Percentiles rank a stretch among this genome's conserved stretches.
Evolutionary conservation across 2,888 invertebrate genomes (phyloP).

Genomic region (Tenthredo distinguenda): DNA sequence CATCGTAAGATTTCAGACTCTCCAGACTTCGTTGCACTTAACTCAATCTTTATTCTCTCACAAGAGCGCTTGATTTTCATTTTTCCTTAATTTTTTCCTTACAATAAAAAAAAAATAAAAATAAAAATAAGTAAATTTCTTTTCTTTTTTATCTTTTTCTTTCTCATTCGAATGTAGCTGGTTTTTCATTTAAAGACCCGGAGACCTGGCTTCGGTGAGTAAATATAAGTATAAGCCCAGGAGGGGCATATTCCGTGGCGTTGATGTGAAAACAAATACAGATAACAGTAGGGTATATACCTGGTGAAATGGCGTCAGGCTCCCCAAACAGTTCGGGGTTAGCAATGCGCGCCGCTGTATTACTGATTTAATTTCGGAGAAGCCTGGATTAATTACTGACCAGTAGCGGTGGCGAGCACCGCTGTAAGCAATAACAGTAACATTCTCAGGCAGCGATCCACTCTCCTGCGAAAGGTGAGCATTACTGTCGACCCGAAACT

Average conservation of each 20-base stretch:
- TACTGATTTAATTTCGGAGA: slow-evolving; percentile 53
- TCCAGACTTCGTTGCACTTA: neutral
- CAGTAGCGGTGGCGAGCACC: slow-evolving; percentile 48
- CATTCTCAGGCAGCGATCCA: slow-evolving; percentile 52
- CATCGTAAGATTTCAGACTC: neutral
- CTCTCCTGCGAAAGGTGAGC: slow-evolving; percentile 51
- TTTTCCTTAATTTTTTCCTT: neutral
- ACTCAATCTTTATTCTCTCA: neutral
- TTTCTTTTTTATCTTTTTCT: neutral
- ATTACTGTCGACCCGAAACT: slow-evolving; percentile 53
- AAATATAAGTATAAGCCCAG: slow-evolving; percentile 9
- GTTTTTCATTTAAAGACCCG: neutral
- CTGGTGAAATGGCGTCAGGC: slow-evolving; percentile 39
- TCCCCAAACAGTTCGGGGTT: neutral
- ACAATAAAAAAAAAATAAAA: too few relatives aligned
- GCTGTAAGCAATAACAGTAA: slow-evolving; percentile 51
- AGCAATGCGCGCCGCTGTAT: slow-evolving; percentile 34
- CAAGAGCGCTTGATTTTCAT: neutral
- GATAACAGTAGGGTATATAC: slow-evolving; percentile 26
- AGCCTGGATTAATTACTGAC: slow-evolving; percentile 53
- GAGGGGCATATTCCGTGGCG: slow-evolving; percentile 33
- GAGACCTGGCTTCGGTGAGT: neutral
- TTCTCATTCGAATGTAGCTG: too few relatives aligned
- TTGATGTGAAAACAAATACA: slow-evolving; percentile 42
- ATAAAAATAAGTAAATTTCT: neutral